These are phyloP conservation scores for Sesamia nonagrioides DNA, from an alignment of 1,140 invertebrate species.

Conservation along the genomic window DNA sequence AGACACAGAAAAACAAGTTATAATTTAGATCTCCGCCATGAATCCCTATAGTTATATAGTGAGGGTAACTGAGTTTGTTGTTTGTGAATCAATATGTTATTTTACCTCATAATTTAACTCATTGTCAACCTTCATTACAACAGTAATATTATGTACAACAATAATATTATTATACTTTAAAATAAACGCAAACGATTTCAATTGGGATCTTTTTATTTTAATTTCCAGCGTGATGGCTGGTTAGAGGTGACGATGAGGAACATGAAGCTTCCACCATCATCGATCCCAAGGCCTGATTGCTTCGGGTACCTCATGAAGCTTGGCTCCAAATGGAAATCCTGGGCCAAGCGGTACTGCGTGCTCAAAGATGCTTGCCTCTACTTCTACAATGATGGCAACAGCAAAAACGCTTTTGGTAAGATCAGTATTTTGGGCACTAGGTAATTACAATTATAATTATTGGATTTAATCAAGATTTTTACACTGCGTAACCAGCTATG, in stretches of 20 bases:
- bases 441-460: neutral
- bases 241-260: constrained; percentile 88
- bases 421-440: constrained; percentile 47
- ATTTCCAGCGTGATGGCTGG: constrained; percentile 87
- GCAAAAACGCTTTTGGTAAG: constrained; percentile 95
- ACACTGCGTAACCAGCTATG: too few relatives aligned
- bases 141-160: too few relatives aligned
- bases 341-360: constrained; percentile 97
- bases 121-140: too few relatives aligned
- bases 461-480: too few relatives aligned
- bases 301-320: constrained; percentile 96
- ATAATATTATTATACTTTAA: too few relatives aligned
- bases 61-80: too few relatives aligned
- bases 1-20: neutral
- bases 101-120: too few relatives aligned
- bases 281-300: constrained; percentile 95
- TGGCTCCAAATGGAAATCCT: constrained; percentile 93
- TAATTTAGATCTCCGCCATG: neutral
- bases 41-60: neutral
- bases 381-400: constrained; percentile 96
- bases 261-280: constrained; percentile 90
- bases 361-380: constrained; percentile 98
- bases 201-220: neutral
- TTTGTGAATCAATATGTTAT: too few relatives aligned
- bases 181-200: too few relatives aligned